Base-by-base conservation (phyloP, 2,797 vertebrate species). In the Diglossa cyanea region DNA sequence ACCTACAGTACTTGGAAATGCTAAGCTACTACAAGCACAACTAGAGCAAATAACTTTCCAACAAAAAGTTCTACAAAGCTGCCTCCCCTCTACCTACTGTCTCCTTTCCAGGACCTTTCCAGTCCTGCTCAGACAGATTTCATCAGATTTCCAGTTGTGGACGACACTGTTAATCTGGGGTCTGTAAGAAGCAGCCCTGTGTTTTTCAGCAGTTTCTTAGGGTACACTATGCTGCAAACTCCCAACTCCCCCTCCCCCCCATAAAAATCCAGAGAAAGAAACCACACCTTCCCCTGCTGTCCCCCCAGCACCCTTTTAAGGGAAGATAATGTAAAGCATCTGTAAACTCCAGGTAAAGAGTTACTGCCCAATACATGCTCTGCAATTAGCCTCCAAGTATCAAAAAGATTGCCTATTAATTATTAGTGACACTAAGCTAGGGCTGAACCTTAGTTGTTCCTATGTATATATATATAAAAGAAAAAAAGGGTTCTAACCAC, bases 181-280 rank as follows among this genome's bases (percentile, higher is more conserved):
- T 51, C 12, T 50, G 2, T 42, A 35, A 66, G 61, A 48, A 94
- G 44, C 8, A 68, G 13, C 9, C 11, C 17, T 33, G 1, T 25
- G 42, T 66, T 86, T 47, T 61, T 39, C 4, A 17, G 15, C 7
- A 18, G 7, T 51, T 88, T 54, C 61, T 74, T 45, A 50, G 7
- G 12, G 10, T 33, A 58, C 7, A 7, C 11, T 44, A 8, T 37
- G 11, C 54, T 75, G 13, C 39, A 84, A 44, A 23, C 2, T 66
- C 14, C 21, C 21, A 42, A 5, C 9, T 30, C 0, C 4, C 7
- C 5, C 6, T 3, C 11, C 4, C 3, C 17, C 7, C 51, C 23
- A 40, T 33, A 40, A 58, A 67, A 50, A 15, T 50, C 3, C 44
- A 60, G 44, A 72, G 10, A 37, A 30, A 57, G 33, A 84, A 71